Percentiles rank a stretch among this genome's conserved stretches.
Evolutionary conservation across 2,888 invertebrate genomes (phyloP).

Genomic region (Megastigmus dorsalis): DNA sequence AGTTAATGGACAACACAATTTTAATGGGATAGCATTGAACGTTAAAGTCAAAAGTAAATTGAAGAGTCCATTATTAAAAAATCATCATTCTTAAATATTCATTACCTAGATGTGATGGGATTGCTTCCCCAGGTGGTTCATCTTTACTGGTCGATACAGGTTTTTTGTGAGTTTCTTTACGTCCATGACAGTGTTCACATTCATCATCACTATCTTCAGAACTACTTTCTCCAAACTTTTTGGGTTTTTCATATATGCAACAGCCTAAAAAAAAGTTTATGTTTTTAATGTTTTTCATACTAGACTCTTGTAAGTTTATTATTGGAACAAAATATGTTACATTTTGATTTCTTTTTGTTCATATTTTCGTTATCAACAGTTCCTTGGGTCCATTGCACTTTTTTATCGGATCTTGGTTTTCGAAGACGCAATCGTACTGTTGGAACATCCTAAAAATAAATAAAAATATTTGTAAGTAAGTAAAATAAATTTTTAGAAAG

Average conservation of each 20-base stretch:
- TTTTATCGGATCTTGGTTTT: constrained; percentile 83
- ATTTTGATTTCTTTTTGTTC: constrained; percentile 97
- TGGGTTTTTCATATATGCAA: constrained; percentile 95
- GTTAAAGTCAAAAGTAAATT: no score
- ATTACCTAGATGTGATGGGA: constrained; percentile 63
- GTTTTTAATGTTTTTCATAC: background rate
- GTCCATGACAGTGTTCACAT: constrained; percentile 91
- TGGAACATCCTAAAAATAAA: constrained; percentile 75
- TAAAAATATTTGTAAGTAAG: background rate
- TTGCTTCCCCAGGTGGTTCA: constrained; percentile 62
- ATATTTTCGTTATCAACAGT: constrained; percentile 96
- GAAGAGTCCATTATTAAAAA: background rate
- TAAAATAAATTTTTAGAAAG: background rate
- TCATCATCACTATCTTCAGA: constrained; percentile 88
- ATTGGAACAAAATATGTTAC: constrained; percentile 76
- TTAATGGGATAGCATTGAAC: no score
- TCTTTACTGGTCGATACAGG: constrained; percentile 60
- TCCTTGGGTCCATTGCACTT: constrained; percentile 92
- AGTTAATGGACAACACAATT: no score
- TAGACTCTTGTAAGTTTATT: background rate
- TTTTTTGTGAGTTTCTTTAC: constrained; percentile 74
- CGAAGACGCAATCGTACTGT: constrained; percentile 81
- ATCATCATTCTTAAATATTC: background rate
- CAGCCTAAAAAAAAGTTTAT: constrained; percentile 81
- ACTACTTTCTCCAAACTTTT: constrained; percentile 91